A percentile compares a stretch with the other conserved stretches of the same genome.
Evolutionary conservation across 2,888 invertebrate species (phyloP).

Genomic region (Orthosia incerta): DNA sequence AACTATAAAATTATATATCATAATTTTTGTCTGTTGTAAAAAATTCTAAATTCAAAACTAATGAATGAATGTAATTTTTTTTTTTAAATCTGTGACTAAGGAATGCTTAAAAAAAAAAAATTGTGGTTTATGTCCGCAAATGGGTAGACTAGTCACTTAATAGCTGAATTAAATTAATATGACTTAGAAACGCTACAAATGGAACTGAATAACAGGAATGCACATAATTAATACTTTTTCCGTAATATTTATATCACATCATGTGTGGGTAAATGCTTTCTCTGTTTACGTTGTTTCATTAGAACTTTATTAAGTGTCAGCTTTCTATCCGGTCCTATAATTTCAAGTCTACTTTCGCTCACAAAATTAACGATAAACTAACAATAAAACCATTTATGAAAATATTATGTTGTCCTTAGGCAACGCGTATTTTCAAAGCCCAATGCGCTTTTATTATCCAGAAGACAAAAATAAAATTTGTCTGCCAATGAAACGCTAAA

Average conservation of each 20-base stretch:
- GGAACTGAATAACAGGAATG: background rate
- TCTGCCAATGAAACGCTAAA: background rate
- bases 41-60: constrained; percentile 5
- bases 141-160: background rate
- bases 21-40: too few relatives aligned
- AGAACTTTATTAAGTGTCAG: constrained; percentile 1
- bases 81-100: background rate
- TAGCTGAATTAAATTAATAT: background rate
- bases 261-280: constrained; percentile 29
- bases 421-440: background rate
- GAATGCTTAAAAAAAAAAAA: constrained; percentile 13
- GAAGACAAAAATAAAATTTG: background rate
- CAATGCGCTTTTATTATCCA: background rate
- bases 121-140: constrained; percentile 1
- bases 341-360: constrained; percentile 11
- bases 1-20: too few relatives aligned
- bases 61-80: background rate
- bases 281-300: constrained; percentile 3
- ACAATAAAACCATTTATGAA: background rate
- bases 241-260: background rate
- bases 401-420: background rate
- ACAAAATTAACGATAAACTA: background rate
- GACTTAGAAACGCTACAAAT: constrained; percentile 4
- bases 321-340: constrained; percentile 65
- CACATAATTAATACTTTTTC: constrained; percentile 8